Evolutionary conservation across 1,140 invertebrate species (phyloP).

Genomic region (Drosophila melanica): DNA sequence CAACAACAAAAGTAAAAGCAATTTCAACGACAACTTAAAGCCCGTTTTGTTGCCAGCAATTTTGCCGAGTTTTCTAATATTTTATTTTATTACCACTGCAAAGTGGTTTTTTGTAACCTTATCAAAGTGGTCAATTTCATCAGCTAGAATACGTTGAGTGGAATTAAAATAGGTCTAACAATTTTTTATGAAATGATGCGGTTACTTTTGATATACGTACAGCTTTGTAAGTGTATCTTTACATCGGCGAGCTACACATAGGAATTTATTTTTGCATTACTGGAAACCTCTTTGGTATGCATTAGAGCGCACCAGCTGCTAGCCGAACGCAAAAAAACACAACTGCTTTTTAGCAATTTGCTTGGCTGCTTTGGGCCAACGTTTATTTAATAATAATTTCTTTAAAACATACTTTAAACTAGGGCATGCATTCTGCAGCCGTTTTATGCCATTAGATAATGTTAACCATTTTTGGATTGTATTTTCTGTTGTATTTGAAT

Average conservation of each 20-base stretch:
- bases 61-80: constrained; percentile 16
- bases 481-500: constrained; percentile 40
- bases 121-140: constrained; percentile 15
- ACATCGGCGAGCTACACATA: constrained; percentile 3
- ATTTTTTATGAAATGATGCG: constrained; percentile 1
- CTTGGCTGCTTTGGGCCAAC: constrained; percentile 57
- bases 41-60: constrained; percentile 11
- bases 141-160: constrained; percentile 10
- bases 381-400: constrained; percentile 41
- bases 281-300: constrained; percentile 6
- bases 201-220: not conserved
- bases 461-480: constrained; percentile 36
- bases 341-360: constrained; percentile 65
- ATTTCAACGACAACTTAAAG: constrained; percentile 1
- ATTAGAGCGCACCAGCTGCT: constrained; percentile 25
- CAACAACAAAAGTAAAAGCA: not conserved
- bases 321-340: constrained; percentile 11
- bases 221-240: not conserved
- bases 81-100: constrained; percentile 17
- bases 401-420: constrained; percentile 66
- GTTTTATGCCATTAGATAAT: constrained; percentile 32
- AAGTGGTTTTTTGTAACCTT: not conserved
- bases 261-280: constrained; percentile 36
- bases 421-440: constrained; percentile 21
- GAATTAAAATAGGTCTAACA: not conserved